Evolutionary conservation across 2,797 vertebrate genomes (phyloP), one percentile per base, ranked within the genome.

Genomic region (Sebastes variabilis): DNA sequence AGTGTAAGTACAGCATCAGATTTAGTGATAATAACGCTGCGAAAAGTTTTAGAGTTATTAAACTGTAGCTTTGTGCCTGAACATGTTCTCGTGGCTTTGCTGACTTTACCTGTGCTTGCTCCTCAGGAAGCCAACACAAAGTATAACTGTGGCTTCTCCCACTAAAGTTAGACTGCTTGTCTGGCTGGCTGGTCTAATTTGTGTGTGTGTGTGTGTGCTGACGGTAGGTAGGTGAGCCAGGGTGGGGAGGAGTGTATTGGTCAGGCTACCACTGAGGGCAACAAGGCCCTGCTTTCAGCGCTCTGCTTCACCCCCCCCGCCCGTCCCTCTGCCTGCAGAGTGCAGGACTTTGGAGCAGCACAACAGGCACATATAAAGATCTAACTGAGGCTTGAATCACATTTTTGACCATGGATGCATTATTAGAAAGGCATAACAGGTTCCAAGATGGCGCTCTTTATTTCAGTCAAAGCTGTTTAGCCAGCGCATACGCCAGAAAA

Each of bases 241-340:
- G 64, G 64, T 72, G 81, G 80, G 84, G 77, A 70, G 86, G 77
- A 68, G 75, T 82, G 64, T 74, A 76, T 72, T 85, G 86, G 87
- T 85, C 83, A 89, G 83, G 22, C 80, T 81, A 49, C 80, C 69
- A 38, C 58, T 62, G 74, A 89, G 67, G 77, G 85, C 83, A 94
- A 93, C 92, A 93, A 94, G 92, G 89, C 82, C 46, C 29, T 83
- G 87, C 92, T 94, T 94, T 94, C 89, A 93, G 87, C 8, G 8
- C 64, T 70, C 22, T 72, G 67, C 55, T 64, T 68, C 70, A 73
- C 54, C 80, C 74, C 74, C 81, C 22, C 71, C 62, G 18, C 36
- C 69, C 69, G 12, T 79, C 25, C 77, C 77, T 80, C 66, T 46
- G 66, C 60, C 61, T 82, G n/a, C 60, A 86, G 46, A 66, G 30